Evolutionary conservation across 2,888 invertebrate genomes (phyloP), one percentile per base, ranked within the genome.

Genomic region (Drosophila infuscata): DNA sequence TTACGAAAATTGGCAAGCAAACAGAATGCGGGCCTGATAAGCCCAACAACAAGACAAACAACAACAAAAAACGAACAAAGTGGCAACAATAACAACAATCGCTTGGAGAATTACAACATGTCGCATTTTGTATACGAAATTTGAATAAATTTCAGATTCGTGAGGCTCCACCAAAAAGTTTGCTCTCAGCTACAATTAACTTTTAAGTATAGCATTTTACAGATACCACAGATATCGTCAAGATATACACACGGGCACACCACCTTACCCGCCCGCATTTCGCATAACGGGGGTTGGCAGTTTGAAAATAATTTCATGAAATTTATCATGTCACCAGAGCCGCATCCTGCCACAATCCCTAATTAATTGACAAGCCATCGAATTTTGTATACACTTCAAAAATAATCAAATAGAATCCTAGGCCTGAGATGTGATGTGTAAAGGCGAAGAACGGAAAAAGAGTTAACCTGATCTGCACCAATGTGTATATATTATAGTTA

Each of bases 131-230:
- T 72, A 61, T 41, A 70, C 57, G 41, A 79, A 87, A 87, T 91
- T 87, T 91, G 86, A 91, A 87, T 87, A 87, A 91, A 91, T 87
- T 87, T 89, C 60, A 70, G 71, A 87, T 89, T 81, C 91, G 79
- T 76, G 63, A 36, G 54, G 66, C 62, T 57, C 35, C 51, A 68
- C 57, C 54, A 75, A 72, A 81, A 83, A 77, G 78, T 88, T 81
- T 54, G 57, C 73, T 74, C 80, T 65, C 72, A 78, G 82, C 79
- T 82, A 88, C 90, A 91, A 91, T 91, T 91, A 86, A 91, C 81
- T 91, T 91, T 91, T 82, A 89, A 92, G 90, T 91, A 80, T 71
- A 78, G 79, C 81, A 79, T 76, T 84, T 82, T 81, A 77, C 80
- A 82, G 81, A 83, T 83, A 91, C 78, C 88, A 74, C 91, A 79